Percentiles rank a stretch among this genome's conserved stretches.
These are phyloP conservation scores for Phalacrocorax brasilianus DNA, from an alignment of 2,113 vertebrate genomes.

Conservation along the genomic window DNA sequence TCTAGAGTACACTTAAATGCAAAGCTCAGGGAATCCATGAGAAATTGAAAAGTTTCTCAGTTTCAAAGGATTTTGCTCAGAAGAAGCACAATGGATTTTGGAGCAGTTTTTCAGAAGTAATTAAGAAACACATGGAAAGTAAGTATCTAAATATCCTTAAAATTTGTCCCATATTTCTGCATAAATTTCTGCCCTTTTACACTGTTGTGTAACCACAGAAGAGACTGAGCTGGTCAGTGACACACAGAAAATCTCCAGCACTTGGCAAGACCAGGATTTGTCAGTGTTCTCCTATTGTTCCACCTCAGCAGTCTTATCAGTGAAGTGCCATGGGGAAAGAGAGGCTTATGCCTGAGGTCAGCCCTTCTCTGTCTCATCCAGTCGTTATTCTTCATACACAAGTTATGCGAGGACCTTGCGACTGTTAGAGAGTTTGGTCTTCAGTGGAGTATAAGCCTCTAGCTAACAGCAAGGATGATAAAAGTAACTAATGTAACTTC, in stretches of 20 bases:
- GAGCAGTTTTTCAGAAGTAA: neutral
- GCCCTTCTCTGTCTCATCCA: neutral
- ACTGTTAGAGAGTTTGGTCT: neutral
- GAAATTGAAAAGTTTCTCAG: neutral
- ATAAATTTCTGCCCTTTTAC: neutral
- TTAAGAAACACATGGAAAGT: neutral
- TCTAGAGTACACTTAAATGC: neutral
- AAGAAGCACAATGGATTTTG: neutral
- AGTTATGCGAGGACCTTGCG: neutral
- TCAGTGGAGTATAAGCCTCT: neutral
- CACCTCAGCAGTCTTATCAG: neutral
- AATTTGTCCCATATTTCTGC: neutral
- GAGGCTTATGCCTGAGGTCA: neutral
- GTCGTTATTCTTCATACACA: neutral
- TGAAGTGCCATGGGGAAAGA: neutral
- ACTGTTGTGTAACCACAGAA: neutral
- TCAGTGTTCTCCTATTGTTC: neutral
- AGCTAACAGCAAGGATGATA: neutral
- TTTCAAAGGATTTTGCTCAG: neutral
- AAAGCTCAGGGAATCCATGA: neutral
- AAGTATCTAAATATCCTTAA: neutral
- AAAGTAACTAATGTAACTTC: no score
- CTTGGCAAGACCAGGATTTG: neutral
- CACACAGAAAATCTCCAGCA: neutral
- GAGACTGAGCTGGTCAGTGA: neutral